Conservation (phyloP, 2,888 invertebrate species). For the Caradrina kadenii region DNA sequence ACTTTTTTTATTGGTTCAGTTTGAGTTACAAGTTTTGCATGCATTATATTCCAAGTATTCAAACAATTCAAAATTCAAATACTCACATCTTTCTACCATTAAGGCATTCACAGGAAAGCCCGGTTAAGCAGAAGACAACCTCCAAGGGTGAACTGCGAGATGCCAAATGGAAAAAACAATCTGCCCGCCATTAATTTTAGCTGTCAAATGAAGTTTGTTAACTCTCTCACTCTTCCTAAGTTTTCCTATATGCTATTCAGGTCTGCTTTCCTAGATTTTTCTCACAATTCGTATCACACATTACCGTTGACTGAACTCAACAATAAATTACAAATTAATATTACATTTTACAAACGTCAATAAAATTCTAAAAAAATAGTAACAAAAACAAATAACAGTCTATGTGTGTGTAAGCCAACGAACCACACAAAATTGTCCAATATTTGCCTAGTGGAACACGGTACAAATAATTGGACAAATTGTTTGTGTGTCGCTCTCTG, state of each 20-base stretch:
- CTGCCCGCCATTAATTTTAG: neutral
- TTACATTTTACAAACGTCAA: neutral
- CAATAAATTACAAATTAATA: neutral
- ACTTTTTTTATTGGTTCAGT: slow-evolving; percentile 3
- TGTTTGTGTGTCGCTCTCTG: slow-evolving; percentile 73
- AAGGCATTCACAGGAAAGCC: too few relatives aligned
- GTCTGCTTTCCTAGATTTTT: neutral
- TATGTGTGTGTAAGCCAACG: slow-evolving; percentile 54
- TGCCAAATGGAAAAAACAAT: too few relatives aligned
- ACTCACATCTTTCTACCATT: neutral
- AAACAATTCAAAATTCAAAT: neutral
- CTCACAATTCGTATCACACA: too few relatives aligned
- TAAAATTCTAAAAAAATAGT: slow-evolving; percentile 25
- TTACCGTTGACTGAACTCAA: too few relatives aligned
- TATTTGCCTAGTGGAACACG: slow-evolving; percentile 71
- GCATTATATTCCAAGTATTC: neutral
- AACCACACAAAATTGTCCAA: slow-evolving; percentile 68
- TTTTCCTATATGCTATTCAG: neutral
- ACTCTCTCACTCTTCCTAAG: neutral
- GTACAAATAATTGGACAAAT: slow-evolving; percentile 79
- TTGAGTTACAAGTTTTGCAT: too few relatives aligned
- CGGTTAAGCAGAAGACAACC: too few relatives aligned
- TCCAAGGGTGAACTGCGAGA: too few relatives aligned
- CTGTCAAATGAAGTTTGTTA: neutral
- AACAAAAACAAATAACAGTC: slow-evolving; percentile 23